Evolutionary conservation across 2,888 invertebrate species (phyloP), one percentile per base, ranked within the genome.

Genomic region (Apotomis betuletana): DNA sequence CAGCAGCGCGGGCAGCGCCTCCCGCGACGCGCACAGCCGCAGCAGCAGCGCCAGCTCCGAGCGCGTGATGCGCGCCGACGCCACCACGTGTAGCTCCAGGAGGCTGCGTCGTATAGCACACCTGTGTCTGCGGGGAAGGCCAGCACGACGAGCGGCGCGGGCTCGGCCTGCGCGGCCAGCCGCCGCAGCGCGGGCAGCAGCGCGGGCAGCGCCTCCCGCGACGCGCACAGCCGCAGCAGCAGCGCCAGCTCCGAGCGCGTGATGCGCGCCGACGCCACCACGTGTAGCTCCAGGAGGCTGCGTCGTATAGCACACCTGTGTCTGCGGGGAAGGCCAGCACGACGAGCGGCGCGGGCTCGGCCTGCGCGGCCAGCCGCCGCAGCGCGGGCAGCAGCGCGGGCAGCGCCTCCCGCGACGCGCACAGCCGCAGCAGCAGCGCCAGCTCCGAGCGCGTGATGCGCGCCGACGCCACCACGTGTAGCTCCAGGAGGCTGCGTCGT

Each of bases 401-500:
- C 60, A 59, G 60, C 65, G 70, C 70, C 65, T 36, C 64, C 10
- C 64, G 54, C 65, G 54, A 89, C 76, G 95, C 94, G 80, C 96
- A 94, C 76, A 96, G 92, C 38, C 93, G 90, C 72, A 96, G 90
- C 81, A 95, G 95, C 10, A 92, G 89, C 5, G 94, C 91, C 74
- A 96, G 86, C 79, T 95, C 95, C 5, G 86, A 77, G 1, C 94
- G 85, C 64, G 90, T 90, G 70, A 95, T 90, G 73, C 94, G 91
- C 76, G 94, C 93, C 9, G 91, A 89, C 0, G 94, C 94, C 76
- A 95, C 81, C 69, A 93, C 87, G 76, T 86, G 84, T 2, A 96
- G 91, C 83, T 96, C 95, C 55, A 96, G 85, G 67, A 96, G 92
- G 62, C 95, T 94, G 77, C 94, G 93, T 77, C n/a, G n/a, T n/a